These are phyloP conservation scores for Gastrophryne carolinensis DNA, from an alignment of 2,797 vertebrate genomes.

Conservation along the genomic window DNA sequence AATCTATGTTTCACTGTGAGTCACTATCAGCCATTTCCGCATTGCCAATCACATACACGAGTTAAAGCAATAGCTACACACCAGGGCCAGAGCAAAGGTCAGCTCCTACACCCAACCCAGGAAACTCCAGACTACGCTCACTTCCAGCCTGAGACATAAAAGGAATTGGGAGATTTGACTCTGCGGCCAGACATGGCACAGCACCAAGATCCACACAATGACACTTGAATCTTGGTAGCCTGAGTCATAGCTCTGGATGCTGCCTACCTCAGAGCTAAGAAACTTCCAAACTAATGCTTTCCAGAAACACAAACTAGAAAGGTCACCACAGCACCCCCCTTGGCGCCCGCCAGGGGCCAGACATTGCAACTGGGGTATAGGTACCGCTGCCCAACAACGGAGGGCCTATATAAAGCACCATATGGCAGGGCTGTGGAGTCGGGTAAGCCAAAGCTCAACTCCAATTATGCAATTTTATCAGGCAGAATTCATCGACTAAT, in stretches of 20 bases:
- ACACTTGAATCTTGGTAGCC: neutral
- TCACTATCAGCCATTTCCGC: conserved; percentile 30
- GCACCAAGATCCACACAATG: neutral
- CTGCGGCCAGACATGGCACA: conserved; percentile 1
- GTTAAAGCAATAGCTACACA: neutral
- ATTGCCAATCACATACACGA: neutral
- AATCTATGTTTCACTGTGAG: conserved; percentile 2
- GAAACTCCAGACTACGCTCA: neutral
- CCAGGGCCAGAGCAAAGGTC: neutral
- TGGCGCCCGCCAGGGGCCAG: too few relatives aligned
- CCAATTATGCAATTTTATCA: too few relatives aligned
- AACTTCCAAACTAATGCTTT: neutral
- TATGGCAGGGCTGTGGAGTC: too few relatives aligned
- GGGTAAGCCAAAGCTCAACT: too few relatives aligned
- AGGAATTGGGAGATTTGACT: neutral
- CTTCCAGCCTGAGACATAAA: conserved; percentile 11
- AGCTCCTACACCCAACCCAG: conserved; percentile 29
- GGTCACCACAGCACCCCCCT: too few relatives aligned
- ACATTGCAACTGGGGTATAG: too few relatives aligned
- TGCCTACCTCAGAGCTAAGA: neutral
- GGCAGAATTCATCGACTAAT: too few relatives aligned
- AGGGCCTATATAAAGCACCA: too few relatives aligned
- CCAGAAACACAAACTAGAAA: neutral
- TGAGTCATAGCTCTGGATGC: neutral
- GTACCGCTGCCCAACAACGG: too few relatives aligned